A percentile compares a stretch with the other conserved stretches of the same genome.
Conservation (phyloP, 2,797 vertebrate genomes). For the Florisuga fusca region DNA sequence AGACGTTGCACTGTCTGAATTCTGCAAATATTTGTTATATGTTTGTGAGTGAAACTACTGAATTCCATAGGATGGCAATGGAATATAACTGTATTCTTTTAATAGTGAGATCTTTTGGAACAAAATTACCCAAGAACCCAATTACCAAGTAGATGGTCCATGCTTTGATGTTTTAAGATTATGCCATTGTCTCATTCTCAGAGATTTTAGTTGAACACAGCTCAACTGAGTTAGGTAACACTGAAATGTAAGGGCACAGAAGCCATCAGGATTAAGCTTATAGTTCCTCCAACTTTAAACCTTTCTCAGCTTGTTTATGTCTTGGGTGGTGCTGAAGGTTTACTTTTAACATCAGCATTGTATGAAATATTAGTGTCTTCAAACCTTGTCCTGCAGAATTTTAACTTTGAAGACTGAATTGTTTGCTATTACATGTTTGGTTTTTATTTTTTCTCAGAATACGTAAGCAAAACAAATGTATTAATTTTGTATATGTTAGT, state of each 20-base stretch:
- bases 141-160: neutral
- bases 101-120: neutral
- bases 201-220: neutral
- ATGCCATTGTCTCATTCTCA: neutral
- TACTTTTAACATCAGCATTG: neutral
- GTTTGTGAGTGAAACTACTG: neutral
- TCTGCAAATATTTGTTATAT: neutral
- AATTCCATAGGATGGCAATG: neutral
- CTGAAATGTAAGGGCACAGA: neutral
- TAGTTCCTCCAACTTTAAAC: neutral
- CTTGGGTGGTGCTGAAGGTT: neutral
- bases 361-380: neutral
- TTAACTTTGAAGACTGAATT: neutral
- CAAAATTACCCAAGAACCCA: neutral
- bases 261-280: neutral
- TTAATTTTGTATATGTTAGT: neutral
- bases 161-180: neutral
- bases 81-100: neutral
- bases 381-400: neutral
- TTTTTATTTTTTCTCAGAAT: neutral
- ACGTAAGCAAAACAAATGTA: neutral
- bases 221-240: neutral
- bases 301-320: neutral
- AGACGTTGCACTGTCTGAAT: neutral
- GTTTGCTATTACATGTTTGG: neutral